Evolutionary conservation across 2,888 invertebrate species (phyloP).

Genomic region (Diaperis boleti): DNA sequence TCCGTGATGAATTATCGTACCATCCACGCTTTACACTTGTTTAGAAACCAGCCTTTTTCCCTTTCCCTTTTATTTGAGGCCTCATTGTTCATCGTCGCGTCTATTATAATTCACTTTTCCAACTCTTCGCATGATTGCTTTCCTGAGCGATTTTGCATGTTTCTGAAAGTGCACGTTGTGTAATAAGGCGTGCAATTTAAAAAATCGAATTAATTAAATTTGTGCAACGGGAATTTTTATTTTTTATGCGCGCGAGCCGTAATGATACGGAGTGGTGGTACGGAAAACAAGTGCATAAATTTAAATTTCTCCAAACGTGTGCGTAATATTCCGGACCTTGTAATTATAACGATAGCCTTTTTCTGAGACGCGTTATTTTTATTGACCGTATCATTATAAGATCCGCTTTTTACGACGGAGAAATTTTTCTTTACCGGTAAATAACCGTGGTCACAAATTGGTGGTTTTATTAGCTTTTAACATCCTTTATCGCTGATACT

Average conservation of each 20-base stretch:
- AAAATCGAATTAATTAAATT: slow-evolving; percentile 22
- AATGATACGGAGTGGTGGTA: slow-evolving; percentile 1
- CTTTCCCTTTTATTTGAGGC: too few relatives aligned
- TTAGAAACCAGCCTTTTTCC: too few relatives aligned
- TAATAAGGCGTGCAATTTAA: slow-evolving; percentile 5
- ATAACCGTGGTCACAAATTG: too few relatives aligned
- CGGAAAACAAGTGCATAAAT: slow-evolving; percentile 36
- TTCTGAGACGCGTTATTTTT: slow-evolving; percentile 29
- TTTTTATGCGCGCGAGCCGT: slow-evolving; percentile 1
- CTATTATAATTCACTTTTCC: too few relatives aligned
- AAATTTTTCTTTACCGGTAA: too few relatives aligned
- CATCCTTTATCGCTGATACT: too few relatives aligned
- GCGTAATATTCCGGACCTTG: slow-evolving; percentile 13
- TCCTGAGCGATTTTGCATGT: slow-evolving; percentile 15
- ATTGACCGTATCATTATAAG: neutral
- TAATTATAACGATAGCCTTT: slow-evolving; percentile 33
- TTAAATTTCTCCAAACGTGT: slow-evolving; percentile 36
- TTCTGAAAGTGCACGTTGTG: slow-evolving; percentile 14
- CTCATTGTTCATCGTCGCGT: too few relatives aligned
- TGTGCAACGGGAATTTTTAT: slow-evolving; percentile 6
- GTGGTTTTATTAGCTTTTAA: too few relatives aligned
- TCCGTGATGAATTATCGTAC: too few relatives aligned
- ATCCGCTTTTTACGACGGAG: neutral
- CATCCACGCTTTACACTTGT: too few relatives aligned
- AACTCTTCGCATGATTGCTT: too few relatives aligned